Evolutionary conservation across 2,888 invertebrate genomes (phyloP), one percentile per base, ranked within the genome.

Genomic region (Dysmachus trigonus): DNA sequence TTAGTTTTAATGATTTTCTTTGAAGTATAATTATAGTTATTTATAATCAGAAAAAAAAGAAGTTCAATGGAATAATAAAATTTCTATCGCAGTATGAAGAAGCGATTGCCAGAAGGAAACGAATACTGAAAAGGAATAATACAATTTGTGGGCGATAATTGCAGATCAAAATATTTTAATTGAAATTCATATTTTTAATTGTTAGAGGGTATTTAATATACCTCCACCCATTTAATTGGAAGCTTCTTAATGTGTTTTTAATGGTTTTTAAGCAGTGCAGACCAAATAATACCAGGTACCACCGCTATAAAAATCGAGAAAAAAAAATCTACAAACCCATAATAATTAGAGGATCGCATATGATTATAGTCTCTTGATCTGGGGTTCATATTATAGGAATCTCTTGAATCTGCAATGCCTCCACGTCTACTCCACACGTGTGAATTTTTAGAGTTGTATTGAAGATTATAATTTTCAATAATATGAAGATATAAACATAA

Each of bases 341-440:
- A 87, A 76, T 87, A 86, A 81, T 47, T 86, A 86, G 88, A 88
- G 74, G 87, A 81, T 74, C 86, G 86, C 51, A 86, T 85, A 77
- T 86, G 87, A 86, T 87, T 87, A 73, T 77, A 79, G 51, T 91
- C 91, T 92, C 90, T 92, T 89, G 92, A 92, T 77, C 92, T 90
- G 15, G 93, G 92, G 89, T 92, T 93, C 92, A 92, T 92, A 90
- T 92, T 92, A 89, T 92, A 91, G 87, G 92, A 90, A 88, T 92
- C 92, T 72, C 92, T 90, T 79, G 92, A 91, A 89, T 93, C 92
- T 27, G 92, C 92, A 76, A 90, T 88, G 35, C 92, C 92, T 79
- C 92, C 87, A 86, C 88, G 85, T 86, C 87, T 87, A 83, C 86
- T 86, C 85, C 86, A 87, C 86, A 87, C 77, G 77, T 86, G 73